phyloP scores from a whole-genome alignment of 2,888 invertebrate genomes.

The Myopa testacea region DNA sequence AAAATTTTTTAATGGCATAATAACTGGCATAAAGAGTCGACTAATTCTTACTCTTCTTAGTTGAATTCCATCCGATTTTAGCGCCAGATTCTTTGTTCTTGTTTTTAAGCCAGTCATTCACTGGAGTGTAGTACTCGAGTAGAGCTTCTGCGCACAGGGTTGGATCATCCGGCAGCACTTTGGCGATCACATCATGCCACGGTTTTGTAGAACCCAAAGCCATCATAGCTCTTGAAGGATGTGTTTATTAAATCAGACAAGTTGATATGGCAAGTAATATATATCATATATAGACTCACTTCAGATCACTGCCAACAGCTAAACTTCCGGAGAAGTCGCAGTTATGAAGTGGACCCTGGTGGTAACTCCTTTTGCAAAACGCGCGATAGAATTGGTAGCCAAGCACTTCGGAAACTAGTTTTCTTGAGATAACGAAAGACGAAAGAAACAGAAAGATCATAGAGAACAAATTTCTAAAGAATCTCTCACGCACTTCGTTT shows the following conservation, averaged over 20 bases:
- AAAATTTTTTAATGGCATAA: not conserved
- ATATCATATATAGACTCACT: constrained; percentile 48
- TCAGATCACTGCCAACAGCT: constrained; percentile 77
- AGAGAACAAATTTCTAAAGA: not conserved
- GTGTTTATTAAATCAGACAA: not conserved
- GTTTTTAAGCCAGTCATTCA: constrained; percentile 67
- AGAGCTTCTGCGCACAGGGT: constrained; percentile 79
- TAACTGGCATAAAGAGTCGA: not conserved
- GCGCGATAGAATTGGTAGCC: constrained; percentile 85
- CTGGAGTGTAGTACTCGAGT: constrained; percentile 80
- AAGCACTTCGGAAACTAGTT: constrained; percentile 82
- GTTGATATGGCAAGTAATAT: not conserved
- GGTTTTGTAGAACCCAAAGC: constrained; percentile 75
- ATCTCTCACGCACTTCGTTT: constrained; percentile 56
- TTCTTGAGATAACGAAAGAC: constrained; percentile 68
- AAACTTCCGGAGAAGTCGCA: constrained; percentile 84
- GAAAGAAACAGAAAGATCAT: not conserved
- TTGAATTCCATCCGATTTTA: constrained; percentile 62
- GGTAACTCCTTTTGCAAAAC: constrained; percentile 79
- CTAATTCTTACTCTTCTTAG: constrained; percentile 57
- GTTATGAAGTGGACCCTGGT: constrained; percentile 79
- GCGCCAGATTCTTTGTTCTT: constrained; percentile 56
- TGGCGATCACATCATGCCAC: constrained; percentile 78
- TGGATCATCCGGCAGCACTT: constrained; percentile 77
- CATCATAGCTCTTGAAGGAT: constrained; percentile 64